Percentiles rank a stretch among this genome's conserved stretches.
phyloP scores from a whole-genome alignment of 2,888 invertebrate species.

The Molorchus minor region DNA sequence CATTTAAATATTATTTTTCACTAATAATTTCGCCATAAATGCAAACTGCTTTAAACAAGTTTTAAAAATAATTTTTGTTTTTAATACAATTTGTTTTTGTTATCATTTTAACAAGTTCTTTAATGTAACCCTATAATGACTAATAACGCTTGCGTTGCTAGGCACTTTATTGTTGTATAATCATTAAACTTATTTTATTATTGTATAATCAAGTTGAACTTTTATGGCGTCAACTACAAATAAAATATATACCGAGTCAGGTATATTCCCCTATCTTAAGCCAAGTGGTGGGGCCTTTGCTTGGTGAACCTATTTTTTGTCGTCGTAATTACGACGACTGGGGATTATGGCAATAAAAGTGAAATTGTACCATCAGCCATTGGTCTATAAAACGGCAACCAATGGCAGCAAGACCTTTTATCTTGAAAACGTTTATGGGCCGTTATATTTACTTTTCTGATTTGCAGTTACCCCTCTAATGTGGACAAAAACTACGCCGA shows the following conservation, averaged over 20 bases:
- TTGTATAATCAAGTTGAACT: not conserved
- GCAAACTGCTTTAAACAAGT: no score
- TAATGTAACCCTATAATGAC: no score
- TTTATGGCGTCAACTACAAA: not conserved
- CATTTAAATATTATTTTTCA: no score
- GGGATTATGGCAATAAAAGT: conserved; percentile 33
- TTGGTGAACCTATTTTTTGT: not conserved
- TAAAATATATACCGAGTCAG: not conserved
- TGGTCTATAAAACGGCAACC: conserved; percentile 34
- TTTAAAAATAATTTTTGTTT: not conserved
- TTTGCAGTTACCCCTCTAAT: conserved; percentile 33
- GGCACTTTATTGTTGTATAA: not conserved
- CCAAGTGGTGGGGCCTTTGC: not conserved
- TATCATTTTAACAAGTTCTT: no score
- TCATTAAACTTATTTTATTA: not conserved
- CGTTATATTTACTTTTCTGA: conserved; percentile 33
- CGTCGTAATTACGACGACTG: not conserved
- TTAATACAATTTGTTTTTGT: not conserved
- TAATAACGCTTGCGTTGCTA: not conserved
- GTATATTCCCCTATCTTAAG: not conserved
- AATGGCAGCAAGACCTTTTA: conserved; percentile 33
- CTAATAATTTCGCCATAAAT: no score
- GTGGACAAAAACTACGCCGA: conserved; percentile 31
- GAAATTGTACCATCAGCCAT: conserved; percentile 37
- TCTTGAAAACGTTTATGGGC: conserved; percentile 34